Evolutionary conservation across 1,140 invertebrate species (phyloP).

Genomic region (Drosophila arizonae): DNA sequence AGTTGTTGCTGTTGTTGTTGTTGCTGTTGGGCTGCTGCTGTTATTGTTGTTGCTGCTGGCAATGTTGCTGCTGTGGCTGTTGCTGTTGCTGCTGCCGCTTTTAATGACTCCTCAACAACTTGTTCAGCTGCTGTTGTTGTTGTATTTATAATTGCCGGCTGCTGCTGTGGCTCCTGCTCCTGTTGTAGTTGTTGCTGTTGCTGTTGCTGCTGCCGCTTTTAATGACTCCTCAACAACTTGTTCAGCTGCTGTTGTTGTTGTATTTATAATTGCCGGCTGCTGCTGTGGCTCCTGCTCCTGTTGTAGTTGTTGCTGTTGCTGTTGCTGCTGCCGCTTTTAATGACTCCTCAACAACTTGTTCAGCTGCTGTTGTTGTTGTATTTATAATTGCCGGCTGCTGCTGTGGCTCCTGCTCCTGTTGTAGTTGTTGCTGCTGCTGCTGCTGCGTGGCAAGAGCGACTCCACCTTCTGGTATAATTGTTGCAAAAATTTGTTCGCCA

Average conservation of each 20-base stretch:
- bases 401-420: constrained; percentile 4
- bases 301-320: constrained; percentile 13
- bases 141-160: constrained; percentile 11
- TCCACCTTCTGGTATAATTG: constrained; percentile 82
- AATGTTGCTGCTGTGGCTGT: constrained; percentile 15
- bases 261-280: constrained; percentile 8
- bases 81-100: constrained; percentile 56
- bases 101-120: constrained; percentile 76
- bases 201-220: constrained; percentile 66
- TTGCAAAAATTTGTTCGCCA: constrained; percentile 82
- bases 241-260: constrained; percentile 69
- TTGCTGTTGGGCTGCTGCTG: constrained; percentile 57
- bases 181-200: constrained; percentile 7
- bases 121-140: constrained; percentile 74
- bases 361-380: constrained; percentile 63
- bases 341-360: constrained; percentile 78
- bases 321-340: constrained; percentile 69
- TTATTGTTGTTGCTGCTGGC: constrained; percentile 25
- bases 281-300: constrained; percentile 10
- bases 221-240: constrained; percentile 76
- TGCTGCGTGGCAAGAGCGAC: constrained; percentile 56
- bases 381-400: constrained; percentile 13
- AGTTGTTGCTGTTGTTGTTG: constrained; percentile 29
- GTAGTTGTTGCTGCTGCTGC: constrained; percentile 23
- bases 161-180: constrained; percentile 12